These are phyloP conservation scores for Pogona vitticeps DNA, from an alignment of 2,113 vertebrate species.

Conservation along the genomic window DNA sequence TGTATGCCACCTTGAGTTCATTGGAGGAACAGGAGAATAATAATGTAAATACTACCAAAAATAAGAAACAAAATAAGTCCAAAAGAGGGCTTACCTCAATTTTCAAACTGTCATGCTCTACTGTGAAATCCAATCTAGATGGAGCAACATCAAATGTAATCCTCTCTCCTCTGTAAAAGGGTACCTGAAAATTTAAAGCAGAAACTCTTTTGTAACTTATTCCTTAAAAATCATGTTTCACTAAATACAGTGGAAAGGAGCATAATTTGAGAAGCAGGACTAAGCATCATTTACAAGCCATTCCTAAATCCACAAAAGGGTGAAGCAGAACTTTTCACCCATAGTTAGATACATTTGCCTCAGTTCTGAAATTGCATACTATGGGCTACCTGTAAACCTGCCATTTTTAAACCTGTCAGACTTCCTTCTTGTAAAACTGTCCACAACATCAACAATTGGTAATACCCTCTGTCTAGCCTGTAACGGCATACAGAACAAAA, in stretches of 20 bases:
- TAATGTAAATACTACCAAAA: background rate
- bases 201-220: background rate
- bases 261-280: too few relatives aligned
- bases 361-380: too few relatives aligned
- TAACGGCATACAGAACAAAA: too few relatives aligned
- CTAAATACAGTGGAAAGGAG: too few relatives aligned
- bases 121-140: constrained; percentile 88
- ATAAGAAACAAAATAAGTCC: background rate
- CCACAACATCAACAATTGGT: background rate
- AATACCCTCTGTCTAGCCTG: background rate
- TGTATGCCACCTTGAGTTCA: background rate
- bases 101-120: constrained; percentile 91
- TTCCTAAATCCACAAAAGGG: background rate
- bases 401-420: too few relatives aligned
- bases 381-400: background rate
- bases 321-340: background rate
- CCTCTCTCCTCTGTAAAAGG: constrained; percentile 95
- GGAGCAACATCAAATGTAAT: constrained; percentile 98
- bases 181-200: constrained; percentile 80
- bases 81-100: constrained; percentile 81
- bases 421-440: background rate
- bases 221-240: background rate
- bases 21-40: background rate
- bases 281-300: background rate
- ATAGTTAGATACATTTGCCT: background rate